Base-by-base conservation (phyloP, 2,888 invertebrate genomes). In the Ectemnius continuus region DNA sequence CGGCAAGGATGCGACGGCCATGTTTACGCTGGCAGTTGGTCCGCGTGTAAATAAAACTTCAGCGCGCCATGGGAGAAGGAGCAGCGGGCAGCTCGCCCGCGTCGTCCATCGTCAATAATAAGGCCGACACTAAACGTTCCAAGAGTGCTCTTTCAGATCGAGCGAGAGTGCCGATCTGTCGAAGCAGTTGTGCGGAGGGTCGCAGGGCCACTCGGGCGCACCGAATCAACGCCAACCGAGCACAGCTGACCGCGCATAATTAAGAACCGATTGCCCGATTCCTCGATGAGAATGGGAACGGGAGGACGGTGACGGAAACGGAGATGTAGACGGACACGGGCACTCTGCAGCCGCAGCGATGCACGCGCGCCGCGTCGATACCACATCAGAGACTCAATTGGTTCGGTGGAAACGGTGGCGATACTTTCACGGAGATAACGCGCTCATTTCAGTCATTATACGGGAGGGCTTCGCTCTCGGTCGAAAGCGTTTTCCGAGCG, bases 1-100 rank as follows among this genome's bases (percentile, higher is more conserved):
- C 3, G 36, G 36, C 6, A 36, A 87, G 86, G 85, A 88, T 86
- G 85, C 86, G 88, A 88, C 90, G 86, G 89, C 90, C 90, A 90
- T 90, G 88, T 90, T 90, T 82, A 82, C 71, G 63, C 75, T 74
- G 67, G 71, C 64, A 64, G 68, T 57, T 60, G 58, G 63, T 52
- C 72, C 69, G 68, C 76, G 58, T 68, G 76, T 77, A 76, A 77
- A 77, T 77, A 77, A 75, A 63, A 69, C 46, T 66, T 52, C 52
- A 52, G 52, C 14, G 52, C n/a, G 16, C n/a, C 45, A 58, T 61
- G 64, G 57, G 63, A 26, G 46, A 63, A 61, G 36, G 8, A 36
- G 36, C 66, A 20, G 20, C 52, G 61, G 58, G 36, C 60, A 23
- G 63, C 62, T 57, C 58, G 14, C 47, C 52, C 18, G 45, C 1